These are phyloP conservation scores for Benthochromis sp. DNA, from an alignment of 2,113 vertebrate genomes.

Conservation along the genomic window DNA sequence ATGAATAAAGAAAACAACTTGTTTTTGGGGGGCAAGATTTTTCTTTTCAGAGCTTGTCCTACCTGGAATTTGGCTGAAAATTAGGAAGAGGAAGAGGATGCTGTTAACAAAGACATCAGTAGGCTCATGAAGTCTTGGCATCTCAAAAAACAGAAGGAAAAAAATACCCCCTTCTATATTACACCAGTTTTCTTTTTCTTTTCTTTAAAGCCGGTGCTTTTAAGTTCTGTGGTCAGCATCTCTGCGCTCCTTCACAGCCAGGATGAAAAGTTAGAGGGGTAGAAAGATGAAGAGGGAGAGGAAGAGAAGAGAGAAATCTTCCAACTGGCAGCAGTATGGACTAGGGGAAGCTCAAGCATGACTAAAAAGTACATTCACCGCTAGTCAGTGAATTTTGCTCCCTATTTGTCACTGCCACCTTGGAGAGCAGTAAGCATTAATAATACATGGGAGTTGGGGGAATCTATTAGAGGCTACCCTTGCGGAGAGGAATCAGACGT, in stretches of 20 bases:
- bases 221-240: neutral
- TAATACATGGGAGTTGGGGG: constrained; percentile 93
- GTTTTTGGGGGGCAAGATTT: neutral
- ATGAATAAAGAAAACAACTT: neutral
- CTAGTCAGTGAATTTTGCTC: constrained; percentile 93
- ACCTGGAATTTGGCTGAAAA: neutral
- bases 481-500: constrained; percentile 81
- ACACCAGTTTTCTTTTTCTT: neutral
- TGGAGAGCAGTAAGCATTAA: constrained; percentile 93
- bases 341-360: constrained; percentile 89
- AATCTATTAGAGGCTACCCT: constrained; percentile 98
- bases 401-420: constrained; percentile 99
- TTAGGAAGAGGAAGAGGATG: neutral
- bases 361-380: constrained; percentile 97
- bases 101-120: neutral
- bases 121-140: neutral
- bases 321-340: constrained; percentile 83
- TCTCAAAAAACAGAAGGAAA: neutral
- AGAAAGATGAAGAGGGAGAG: constrained; percentile 16
- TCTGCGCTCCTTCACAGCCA: neutral
- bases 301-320: constrained; percentile 62
- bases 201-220: neutral
- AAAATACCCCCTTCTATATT: neutral
- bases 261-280: neutral
- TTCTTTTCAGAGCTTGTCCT: neutral